Evolutionary conservation across 2,113 vertebrate genomes (phyloP).

Genomic region (Vidua macroura): DNA sequence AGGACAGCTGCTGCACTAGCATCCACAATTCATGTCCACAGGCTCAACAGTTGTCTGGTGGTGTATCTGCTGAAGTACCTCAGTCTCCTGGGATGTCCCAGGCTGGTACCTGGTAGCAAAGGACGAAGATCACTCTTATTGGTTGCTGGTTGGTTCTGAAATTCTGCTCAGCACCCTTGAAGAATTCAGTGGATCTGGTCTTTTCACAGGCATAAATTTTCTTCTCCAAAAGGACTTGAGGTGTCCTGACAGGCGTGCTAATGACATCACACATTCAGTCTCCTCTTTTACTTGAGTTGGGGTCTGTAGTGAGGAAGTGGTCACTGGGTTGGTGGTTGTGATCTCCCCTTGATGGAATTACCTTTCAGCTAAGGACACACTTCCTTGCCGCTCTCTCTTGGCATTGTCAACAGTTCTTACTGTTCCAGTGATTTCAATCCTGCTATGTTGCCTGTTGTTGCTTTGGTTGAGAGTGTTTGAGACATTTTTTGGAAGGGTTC

Average conservation of each 20-base stretch:
- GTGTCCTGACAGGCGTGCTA: background rate
- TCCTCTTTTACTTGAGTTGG: background rate
- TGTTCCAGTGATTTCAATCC: background rate
- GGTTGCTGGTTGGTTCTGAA: background rate
- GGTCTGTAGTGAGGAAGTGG: background rate
- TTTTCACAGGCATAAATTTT: background rate
- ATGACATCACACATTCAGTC: rapidly evolving
- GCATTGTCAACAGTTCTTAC: background rate
- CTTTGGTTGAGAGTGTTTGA: background rate
- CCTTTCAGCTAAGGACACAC: background rate
- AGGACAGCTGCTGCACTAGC: background rate
- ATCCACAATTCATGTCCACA: rapidly evolving
- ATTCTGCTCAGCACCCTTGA: background rate
- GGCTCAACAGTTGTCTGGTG: background rate
- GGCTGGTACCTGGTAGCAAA: background rate
- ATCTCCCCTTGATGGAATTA: background rate
- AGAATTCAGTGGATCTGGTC: background rate
- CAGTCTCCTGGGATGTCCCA: background rate
- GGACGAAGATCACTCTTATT: background rate
- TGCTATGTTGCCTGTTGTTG: background rate
- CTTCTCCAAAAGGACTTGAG: background rate
- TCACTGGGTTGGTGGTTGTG: background rate
- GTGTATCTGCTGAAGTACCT: background rate
- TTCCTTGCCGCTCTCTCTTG: background rate
- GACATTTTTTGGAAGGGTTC: background rate